A percentile compares a stretch with the other conserved stretches of the same genome.
Conservation (phyloP, 2,113 vertebrate species). For the Arothron firmamentum region DNA sequence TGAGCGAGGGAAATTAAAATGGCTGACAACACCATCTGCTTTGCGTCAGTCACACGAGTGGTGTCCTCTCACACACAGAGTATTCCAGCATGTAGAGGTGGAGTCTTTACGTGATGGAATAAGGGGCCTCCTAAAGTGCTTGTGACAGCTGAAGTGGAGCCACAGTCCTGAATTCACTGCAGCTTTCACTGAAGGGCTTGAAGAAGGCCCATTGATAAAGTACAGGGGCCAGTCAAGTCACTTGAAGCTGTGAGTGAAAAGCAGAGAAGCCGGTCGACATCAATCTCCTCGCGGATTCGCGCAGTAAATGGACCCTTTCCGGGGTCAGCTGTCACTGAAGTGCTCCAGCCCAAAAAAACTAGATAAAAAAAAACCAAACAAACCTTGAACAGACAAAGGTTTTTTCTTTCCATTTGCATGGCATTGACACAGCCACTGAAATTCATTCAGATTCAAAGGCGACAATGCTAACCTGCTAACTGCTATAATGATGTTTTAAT, state of each 20-base stretch:
- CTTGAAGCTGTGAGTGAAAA: slow-evolving; percentile 25
- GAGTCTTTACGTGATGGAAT: slow-evolving; percentile 27
- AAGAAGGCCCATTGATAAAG: slow-evolving; percentile 15
- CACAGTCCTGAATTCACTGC: slow-evolving; percentile 15
- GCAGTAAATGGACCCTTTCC: slow-evolving; percentile 22
- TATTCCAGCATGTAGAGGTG: slow-evolving; percentile 24
- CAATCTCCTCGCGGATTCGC: slow-evolving; percentile 24
- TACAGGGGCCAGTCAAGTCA: slow-evolving; percentile 31
- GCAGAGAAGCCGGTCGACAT: slow-evolving; percentile 6
- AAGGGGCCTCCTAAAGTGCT: slow-evolving; percentile 37
- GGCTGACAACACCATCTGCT: slow-evolving; percentile 3
- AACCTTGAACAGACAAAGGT: too few relatives aligned
- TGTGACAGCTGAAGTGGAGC: slow-evolving; percentile 44
- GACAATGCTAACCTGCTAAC: too few relatives aligned
- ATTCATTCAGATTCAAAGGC: too few relatives aligned
- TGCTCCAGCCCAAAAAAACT: too few relatives aligned
- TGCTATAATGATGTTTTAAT: too few relatives aligned
- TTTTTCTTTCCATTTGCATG: too few relatives aligned
- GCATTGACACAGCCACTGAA: too few relatives aligned
- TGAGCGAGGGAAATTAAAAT: not conserved
- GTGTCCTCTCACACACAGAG: slow-evolving; percentile 7
- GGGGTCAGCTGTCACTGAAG: slow-evolving; percentile 11
- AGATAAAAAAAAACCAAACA: too few relatives aligned
- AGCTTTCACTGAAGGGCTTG: slow-evolving; percentile 1
- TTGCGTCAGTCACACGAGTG: slow-evolving; percentile 17